These are phyloP conservation scores for Argyresthia goedartella DNA, from an alignment of 2,888 invertebrate species.

Conservation along the genomic window DNA sequence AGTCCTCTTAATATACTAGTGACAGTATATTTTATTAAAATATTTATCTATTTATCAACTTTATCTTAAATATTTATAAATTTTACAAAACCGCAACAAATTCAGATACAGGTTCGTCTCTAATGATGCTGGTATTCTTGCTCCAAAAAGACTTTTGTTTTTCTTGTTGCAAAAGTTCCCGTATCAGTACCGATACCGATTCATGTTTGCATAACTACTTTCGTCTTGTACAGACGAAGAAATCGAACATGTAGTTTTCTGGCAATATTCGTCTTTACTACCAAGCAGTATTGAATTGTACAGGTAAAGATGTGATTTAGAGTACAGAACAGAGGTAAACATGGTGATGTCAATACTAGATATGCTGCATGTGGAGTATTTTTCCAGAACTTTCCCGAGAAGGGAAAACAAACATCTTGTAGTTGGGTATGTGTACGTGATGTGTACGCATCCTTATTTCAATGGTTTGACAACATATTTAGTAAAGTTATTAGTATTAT, in stretches of 20 bases:
- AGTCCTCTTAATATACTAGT: too few species aligned
- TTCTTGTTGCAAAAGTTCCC: constrained; percentile 51
- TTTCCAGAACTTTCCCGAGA: not conserved
- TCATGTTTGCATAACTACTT: constrained; percentile 61
- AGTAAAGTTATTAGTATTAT: too few species aligned
- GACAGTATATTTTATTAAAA: too few species aligned
- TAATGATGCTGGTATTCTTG: too few species aligned
- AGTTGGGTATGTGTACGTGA: too few species aligned
- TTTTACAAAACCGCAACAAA: too few species aligned
- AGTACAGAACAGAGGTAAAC: constrained; percentile 33
- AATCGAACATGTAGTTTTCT: constrained; percentile 9
- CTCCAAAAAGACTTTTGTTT: constrained; percentile 33
- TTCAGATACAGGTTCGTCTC: too few species aligned
- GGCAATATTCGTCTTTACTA: not conserved
- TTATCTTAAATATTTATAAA: not conserved
- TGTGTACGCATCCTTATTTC: too few species aligned
- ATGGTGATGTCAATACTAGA: constrained; percentile 18
- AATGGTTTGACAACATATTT: too few species aligned
- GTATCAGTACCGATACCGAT: constrained; percentile 52
- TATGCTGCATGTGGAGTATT: not conserved
- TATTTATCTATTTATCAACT: not conserved
- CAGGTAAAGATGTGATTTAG: not conserved
- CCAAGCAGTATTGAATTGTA: not conserved
- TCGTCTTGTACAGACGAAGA: constrained; percentile 17
- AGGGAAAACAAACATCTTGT: not conserved